Percentiles rank a stretch among this genome's conserved stretches.
Conservation (phyloP, 2,888 invertebrate species). For the Yponomeuta sedellus region DNA sequence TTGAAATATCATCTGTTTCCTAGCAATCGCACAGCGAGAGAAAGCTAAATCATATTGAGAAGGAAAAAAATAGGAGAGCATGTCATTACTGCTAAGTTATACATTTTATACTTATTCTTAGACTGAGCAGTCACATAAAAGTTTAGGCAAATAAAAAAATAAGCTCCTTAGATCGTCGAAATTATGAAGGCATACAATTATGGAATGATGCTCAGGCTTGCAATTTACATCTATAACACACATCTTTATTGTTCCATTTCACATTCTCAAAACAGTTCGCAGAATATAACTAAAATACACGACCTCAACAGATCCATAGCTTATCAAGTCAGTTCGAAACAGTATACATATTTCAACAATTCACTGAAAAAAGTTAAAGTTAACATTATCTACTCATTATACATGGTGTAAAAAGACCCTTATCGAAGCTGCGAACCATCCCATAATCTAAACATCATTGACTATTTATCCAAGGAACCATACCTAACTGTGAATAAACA, state of each 20-base stretch:
- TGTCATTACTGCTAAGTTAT: too few species aligned
- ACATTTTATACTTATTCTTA: neutral
- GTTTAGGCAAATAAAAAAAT: too few species aligned
- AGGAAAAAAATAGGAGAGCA: too few species aligned
- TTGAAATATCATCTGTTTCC: conserved; percentile 7
- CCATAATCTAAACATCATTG: neutral
- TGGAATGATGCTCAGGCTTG: neutral
- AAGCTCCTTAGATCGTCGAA: neutral
- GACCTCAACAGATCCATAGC: neutral
- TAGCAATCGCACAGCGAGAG: neutral
- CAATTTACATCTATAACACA: neutral
- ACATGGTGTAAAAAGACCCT: neutral
- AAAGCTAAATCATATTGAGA: neutral
- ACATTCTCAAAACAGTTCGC: neutral
- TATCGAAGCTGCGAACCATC: neutral
- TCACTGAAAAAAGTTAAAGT: conserved; percentile 5
- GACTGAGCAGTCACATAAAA: neutral
- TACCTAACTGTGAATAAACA: neutral
- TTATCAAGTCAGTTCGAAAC: neutral
- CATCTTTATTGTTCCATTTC: neutral
- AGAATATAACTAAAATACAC: neutral
- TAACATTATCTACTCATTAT: neutral
- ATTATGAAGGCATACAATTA: neutral
- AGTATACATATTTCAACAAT: conserved; percentile 9
- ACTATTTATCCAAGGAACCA: neutral